A percentile compares a stretch with the other conserved stretches of the same genome.
Conservation (phyloP, 2,888 invertebrate species). For the Caenorhabditis sp. region DNA sequence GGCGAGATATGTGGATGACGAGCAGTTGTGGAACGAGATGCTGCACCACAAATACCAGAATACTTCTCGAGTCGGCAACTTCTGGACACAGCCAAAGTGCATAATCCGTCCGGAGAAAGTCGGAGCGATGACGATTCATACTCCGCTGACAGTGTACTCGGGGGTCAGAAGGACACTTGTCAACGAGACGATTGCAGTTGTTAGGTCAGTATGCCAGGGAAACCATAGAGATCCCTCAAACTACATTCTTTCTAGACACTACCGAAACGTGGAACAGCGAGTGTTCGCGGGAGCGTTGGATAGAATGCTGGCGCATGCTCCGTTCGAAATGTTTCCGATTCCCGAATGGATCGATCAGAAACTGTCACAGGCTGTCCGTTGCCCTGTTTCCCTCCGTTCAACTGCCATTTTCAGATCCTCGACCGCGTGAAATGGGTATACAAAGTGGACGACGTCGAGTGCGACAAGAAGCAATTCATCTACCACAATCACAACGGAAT, state of each 20-base stretch:
- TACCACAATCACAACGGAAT: constrained; percentile 23
- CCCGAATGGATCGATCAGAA: constrained; percentile 24
- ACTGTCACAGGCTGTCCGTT: constrained; percentile 8
- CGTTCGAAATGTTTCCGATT: constrained; percentile 28
- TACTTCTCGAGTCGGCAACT: constrained; percentile 23
- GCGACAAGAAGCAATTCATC: constrained; percentile 26
- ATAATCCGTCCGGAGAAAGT: constrained; percentile 54
- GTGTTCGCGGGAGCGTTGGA: constrained; percentile 34
- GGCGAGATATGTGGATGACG: constrained; percentile 25
- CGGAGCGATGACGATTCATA: constrained; percentile 47
- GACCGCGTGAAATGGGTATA: constrained; percentile 41
- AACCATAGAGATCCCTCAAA: no score
- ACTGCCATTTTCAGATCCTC: constrained; percentile 17
- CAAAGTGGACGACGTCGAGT: constrained; percentile 12
- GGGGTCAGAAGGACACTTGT: constrained; percentile 29
- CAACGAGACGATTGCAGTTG: constrained; percentile 39
- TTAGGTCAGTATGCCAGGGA: constrained; percentile 5
- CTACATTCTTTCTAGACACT: constrained; percentile 26
- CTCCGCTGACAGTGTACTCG: constrained; percentile 21
- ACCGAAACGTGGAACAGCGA: constrained; percentile 41
- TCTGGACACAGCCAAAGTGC: constrained; percentile 46
- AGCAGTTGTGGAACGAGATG: constrained; percentile 32
- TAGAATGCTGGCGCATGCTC: constrained; percentile 39
- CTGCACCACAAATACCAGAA: constrained; percentile 41
- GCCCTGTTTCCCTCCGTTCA: neutral